phyloP scores from a whole-genome alignment of 2,888 invertebrate species.

The Drosophila monieri region DNA sequence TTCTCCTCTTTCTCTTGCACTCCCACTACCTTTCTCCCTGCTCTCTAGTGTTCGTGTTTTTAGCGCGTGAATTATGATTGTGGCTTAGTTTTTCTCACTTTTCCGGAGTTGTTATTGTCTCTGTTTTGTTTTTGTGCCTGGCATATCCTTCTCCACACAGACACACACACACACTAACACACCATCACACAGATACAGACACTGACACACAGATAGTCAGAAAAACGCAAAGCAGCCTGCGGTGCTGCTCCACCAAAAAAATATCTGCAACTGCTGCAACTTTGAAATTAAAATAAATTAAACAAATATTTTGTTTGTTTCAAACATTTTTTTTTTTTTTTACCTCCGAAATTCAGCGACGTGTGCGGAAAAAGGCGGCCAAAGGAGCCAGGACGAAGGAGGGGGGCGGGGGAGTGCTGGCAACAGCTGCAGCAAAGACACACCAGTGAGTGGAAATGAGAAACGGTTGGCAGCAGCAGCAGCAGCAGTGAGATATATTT shows the following conservation, averaged over 20 bases:
- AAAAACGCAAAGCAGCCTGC: slow-evolving; percentile 41
- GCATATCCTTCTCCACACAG: slow-evolving; percentile 58
- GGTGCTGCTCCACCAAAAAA: slow-evolving; percentile 38
- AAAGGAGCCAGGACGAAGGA: slow-evolving; percentile 18
- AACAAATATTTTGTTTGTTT: slow-evolving; percentile 78
- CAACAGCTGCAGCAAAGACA: slow-evolving; percentile 42
- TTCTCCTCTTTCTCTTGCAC: not conserved
- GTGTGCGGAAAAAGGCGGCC: slow-evolving; percentile 52
- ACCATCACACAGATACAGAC: slow-evolving; percentile 6
- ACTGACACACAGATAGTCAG: too few species aligned
- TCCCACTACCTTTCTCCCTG: not conserved
- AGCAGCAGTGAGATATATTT: slow-evolving; percentile 35
- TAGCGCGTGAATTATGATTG: slow-evolving; percentile 76
- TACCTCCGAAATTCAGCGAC: slow-evolving; percentile 66
- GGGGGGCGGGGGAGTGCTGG: slow-evolving; percentile 1
- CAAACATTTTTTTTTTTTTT: slow-evolving; percentile 67
- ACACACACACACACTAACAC: not conserved
- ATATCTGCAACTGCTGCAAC: slow-evolving; percentile 66
- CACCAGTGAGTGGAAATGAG: slow-evolving; percentile 8
- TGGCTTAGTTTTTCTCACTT: slow-evolving; percentile 63
- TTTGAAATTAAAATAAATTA: slow-evolving; percentile 77
- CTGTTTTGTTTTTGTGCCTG: slow-evolving; percentile 39
- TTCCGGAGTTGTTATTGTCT: slow-evolving; percentile 36
- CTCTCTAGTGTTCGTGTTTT: slow-evolving; percentile 22
- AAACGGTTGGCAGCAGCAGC: slow-evolving; percentile 25